Evolutionary conservation across 2,797 vertebrate species (phyloP), one percentile per base, ranked within the genome.

Genomic region (Nothura maculosa): DNA sequence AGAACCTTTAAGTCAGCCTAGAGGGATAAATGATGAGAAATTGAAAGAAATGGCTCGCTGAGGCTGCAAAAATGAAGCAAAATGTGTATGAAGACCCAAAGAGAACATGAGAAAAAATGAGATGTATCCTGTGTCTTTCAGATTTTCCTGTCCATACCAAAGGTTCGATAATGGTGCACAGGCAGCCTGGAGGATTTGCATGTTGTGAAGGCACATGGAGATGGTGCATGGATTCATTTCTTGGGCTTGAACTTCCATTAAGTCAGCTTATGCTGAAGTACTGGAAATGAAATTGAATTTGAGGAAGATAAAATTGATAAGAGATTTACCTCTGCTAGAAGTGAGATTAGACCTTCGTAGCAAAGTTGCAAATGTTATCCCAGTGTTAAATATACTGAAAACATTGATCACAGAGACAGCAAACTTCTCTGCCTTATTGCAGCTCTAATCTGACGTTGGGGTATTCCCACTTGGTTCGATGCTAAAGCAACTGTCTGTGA

Each of bases 371-470:
- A 48, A 62, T 4, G 4, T 61, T 87, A 27, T 40, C 54, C 1
- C 8, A 72, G 74, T 20, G 19, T 27, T 27, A 60, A 78, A 43
- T 34, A 21, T 24, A 25, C 21, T 0, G 0, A 48, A 63, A 38
- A 42, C 3, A 0, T 48, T 54, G 58, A 54, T 54, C 3, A 13
- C n/a, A 40, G 64, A 58, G 81, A 54, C 0, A 0, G 10, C 13
- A 52, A 90, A 24, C 45, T 74, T 38, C 22, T 32, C 42, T 12
- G 4, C 12, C 40, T 34, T 32, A 20, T 16, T 76, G 45, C 69
- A 54, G 42, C 52, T 89, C 38, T 66, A 50, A 81, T 82, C 34
- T 84, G 66, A 60, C 61, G 34, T 57, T 6, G 20, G 18, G 8
- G 40, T 76, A 43, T 30, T 78, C 34, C 73, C 62, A 2, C 81